Evolutionary conservation across 2,888 invertebrate genomes (phyloP).

Genomic region (Cephus sareptanus): DNA sequence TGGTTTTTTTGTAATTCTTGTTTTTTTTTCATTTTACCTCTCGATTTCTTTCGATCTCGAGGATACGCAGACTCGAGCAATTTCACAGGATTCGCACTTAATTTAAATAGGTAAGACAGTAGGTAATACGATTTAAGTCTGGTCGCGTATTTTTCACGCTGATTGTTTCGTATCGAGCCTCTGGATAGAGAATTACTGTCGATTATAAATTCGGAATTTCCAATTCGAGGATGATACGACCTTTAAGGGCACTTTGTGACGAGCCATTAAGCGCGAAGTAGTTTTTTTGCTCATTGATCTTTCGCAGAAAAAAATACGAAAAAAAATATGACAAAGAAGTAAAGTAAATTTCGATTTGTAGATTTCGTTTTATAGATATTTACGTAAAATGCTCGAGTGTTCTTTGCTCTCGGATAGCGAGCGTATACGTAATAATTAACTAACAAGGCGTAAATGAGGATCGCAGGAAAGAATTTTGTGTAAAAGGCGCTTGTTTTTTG

Average conservation of each 20-base stretch:
- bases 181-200: neutral
- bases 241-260: neutral
- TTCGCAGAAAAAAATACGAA: neutral
- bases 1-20: neutral
- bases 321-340: no score
- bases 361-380: no score
- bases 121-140: neutral
- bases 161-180: neutral
- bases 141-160: neutral
- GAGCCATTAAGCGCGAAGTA: neutral
- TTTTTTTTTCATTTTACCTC: neutral
- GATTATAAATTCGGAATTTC: neutral
- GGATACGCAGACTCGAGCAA: neutral
- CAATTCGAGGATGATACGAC: neutral
- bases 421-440: neutral
- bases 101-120: neutral
- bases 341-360: no score
- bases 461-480: neutral
- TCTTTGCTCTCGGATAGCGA: neutral
- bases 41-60: neutral
- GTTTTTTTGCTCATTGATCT: neutral
- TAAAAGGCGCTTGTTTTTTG: neutral
- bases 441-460: neutral
- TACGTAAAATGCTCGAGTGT: neutral
- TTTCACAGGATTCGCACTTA: neutral